Evolutionary conservation across 2,888 invertebrate genomes (phyloP), one percentile per base, ranked within the genome.

Genomic region (Yponomeuta cagnagella): DNA sequence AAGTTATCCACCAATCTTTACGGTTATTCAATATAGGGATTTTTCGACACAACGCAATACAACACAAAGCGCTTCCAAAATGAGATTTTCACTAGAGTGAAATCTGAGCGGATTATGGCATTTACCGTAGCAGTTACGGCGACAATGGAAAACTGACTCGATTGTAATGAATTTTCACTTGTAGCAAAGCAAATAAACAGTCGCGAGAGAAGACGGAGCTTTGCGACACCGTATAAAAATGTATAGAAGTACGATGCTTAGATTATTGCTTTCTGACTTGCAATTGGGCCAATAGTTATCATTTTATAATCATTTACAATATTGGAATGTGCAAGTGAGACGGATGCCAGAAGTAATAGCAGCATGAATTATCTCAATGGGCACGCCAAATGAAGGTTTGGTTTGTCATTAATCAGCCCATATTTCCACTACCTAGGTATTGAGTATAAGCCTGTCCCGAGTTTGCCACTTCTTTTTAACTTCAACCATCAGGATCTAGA

Each of bases 121-220:
- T 58, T 58, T 58, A 58, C 15, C 52, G 52, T 15, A 58, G 52
- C 52, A 58, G 52, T 58, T 15, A 58, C 43, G 15, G 15, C 52
- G 52, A 58, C 52, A 58, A 58, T 58, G 52, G 52, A 12, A 58
- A 58, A 58, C 52, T 58, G 52, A 15, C 12, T 15, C 52, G 52
- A 58, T 58, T 58, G 52, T 58, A 58, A 58, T 58, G 15, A 58
- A 58, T 58, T 58, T 58, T 15, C 52, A 58, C 52, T 58, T 58
- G 52, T 58, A 58, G 52, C 52, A 58, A 58, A 58, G 52, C 15
- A 58, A 58, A 58, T 58, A 58, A 58, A 58, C 52, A 58, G 52
- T 58, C 52, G 52, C 52, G 52, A 15, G 52, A 58, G 52, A 58
- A 58, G 52, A 58, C 15, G 1, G 52, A 58, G 52, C 12, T 15